Percentiles rank a stretch among this genome's conserved stretches.
Conservation (phyloP, 2,888 invertebrate genomes). For the Drosophila fulvimacula region DNA sequence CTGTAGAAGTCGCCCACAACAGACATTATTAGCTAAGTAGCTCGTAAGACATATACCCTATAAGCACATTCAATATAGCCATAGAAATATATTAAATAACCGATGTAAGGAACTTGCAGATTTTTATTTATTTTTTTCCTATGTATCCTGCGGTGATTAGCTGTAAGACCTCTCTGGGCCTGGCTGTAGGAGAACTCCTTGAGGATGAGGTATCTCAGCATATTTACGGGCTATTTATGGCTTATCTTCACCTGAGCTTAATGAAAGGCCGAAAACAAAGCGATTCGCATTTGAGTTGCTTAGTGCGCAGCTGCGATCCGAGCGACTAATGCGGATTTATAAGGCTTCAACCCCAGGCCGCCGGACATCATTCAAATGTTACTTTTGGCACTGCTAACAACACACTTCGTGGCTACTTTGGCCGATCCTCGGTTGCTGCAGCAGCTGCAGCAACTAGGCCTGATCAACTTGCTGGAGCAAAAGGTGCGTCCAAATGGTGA, state of each 20-base stretch:
- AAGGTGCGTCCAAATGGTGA: conserved; percentile 57
- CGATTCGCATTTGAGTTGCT: neutral
- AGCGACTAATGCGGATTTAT: conserved; percentile 19
- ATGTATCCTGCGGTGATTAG: neutral
- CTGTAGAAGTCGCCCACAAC: neutral
- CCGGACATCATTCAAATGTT: conserved; percentile 42
- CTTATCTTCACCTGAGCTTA: neutral
- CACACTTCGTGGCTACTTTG: conserved; percentile 6
- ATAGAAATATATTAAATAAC: neutral
- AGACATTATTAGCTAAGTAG: neutral
- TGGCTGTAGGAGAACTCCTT: neutral
- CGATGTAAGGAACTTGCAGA: neutral
- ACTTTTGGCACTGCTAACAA: conserved; percentile 34
- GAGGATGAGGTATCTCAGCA: neutral
- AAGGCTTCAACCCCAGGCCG: conserved; percentile 12
- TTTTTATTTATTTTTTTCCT: neutral
- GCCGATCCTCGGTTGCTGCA: conserved; percentile 36
- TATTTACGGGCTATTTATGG: neutral
- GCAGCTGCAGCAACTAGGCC: conserved; percentile 56
- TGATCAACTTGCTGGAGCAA: conserved; percentile 59
- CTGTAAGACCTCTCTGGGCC: neutral
- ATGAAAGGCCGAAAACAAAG: neutral
- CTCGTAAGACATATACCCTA: neutral
- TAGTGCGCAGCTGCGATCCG: neutral
- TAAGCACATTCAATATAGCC: neutral